Evolutionary conservation across 2,113 vertebrate species (phyloP), one percentile per base, ranked within the genome.

Genomic region (Halcyon senegalensis): DNA sequence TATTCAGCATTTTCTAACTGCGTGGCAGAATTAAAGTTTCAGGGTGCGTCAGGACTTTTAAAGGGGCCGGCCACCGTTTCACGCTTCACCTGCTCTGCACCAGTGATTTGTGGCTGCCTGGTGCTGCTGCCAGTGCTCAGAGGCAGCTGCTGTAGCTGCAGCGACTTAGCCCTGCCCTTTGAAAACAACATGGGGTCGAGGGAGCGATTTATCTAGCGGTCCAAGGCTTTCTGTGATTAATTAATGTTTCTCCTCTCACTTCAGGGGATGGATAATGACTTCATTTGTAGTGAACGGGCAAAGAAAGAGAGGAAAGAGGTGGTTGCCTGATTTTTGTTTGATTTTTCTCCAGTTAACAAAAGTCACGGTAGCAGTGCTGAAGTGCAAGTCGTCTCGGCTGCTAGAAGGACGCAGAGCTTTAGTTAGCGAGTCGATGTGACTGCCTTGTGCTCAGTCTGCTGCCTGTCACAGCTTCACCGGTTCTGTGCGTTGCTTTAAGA

Each of bases 1-100:
- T 98, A 95, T 97, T 96, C 97, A 78, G 92, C 74, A 5, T 97
- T 98, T 97, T 92, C 96, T 96, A 93, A 85, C 59, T 51, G 73
- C 33, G 0, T 63, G 94, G 90, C 90, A 88, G 96, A 97, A 97
- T 89, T 89, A 41, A 96, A 97, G 96, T 98, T 98, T 84, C 60
- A 56, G 59, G 44, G n/a, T 63, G 28, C 70, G 17, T 91, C 94
- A 95, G 91, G 90, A 80, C 80, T 94, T 74, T 27, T 94, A 93
- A 96, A 96, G 80, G 81, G 90, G 43, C 94, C 9, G 8, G 77
- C 76, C 16, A 37, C 87, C 12, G 27, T 82, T 95, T 87, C 18
- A 53, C 88, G 24, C 48, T 82, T 96, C 84, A 56, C 96, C 77
- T 96, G 64, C 91, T 85, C 94, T 83, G 66, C 46, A 20, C 74